phyloP scores from a whole-genome alignment of 2,113 vertebrate genomes.

The Fregata magnificens region DNA sequence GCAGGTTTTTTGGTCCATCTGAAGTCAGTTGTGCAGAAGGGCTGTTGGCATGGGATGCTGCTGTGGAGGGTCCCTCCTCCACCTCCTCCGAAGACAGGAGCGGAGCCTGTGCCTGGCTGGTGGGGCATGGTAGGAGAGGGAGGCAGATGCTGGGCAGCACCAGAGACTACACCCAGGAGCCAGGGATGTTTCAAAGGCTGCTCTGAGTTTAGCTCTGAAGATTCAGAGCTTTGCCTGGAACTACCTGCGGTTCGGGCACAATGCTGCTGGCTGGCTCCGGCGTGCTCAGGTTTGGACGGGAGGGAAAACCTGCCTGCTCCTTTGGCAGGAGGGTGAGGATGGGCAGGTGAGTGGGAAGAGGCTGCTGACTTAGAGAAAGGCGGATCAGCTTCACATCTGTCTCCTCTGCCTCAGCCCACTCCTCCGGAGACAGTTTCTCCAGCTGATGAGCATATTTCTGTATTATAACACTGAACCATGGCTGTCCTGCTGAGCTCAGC shows the following conservation, averaged over 20 bases:
- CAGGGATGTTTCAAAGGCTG: background rate
- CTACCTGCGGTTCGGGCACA: rapidly evolving
- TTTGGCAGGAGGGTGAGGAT: background rate
- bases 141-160: background rate
- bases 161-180: no score
- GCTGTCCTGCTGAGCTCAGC: background rate
- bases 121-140: background rate
- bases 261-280: rapidly evolving
- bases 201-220: background rate
- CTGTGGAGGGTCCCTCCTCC: background rate
- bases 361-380: background rate
- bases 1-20: background rate
- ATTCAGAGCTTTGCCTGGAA: background rate
- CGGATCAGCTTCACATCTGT: background rate
- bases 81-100: rapidly evolving
- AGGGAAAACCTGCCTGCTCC: background rate
- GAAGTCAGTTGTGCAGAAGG: background rate
- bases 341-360: background rate
- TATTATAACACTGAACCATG: background rate
- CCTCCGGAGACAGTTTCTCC: background rate
- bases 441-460: background rate
- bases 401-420: background rate
- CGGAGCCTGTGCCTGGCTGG: background rate
- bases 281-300: background rate
- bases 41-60: rapidly evolving